Evolutionary conservation across 2,113 vertebrate genomes (phyloP).

Genomic region (Pteronura brasiliensis): DNA sequence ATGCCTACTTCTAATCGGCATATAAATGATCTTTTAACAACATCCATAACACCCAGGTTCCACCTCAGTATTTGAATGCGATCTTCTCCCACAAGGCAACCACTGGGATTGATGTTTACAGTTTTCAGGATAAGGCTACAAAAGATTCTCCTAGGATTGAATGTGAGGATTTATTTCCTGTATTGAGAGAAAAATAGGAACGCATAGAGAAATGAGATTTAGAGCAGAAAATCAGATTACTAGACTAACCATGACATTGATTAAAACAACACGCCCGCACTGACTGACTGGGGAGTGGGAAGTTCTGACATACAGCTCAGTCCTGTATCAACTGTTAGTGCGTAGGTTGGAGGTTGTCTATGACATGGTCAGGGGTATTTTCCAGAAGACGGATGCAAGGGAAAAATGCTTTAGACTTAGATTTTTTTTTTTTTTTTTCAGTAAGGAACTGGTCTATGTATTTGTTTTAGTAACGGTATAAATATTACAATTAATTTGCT

Average conservation of each 20-base stretch:
- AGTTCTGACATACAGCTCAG: accelerated
- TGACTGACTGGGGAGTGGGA: background rate
- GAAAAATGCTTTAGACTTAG: background rate
- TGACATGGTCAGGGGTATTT: background rate
- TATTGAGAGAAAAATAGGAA: background rate
- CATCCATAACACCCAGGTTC: background rate
- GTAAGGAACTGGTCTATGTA: background rate
- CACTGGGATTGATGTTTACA: background rate
- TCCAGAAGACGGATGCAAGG: background rate
- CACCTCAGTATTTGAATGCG: background rate
- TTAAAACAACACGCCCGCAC: background rate
- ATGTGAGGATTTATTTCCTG: background rate
- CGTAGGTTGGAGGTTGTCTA: accelerated
- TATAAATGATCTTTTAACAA: background rate
- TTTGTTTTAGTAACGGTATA: background rate
- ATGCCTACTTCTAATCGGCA: background rate
- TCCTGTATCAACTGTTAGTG: accelerated
- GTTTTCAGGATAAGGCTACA: background rate
- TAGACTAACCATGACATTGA: background rate
- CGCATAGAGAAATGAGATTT: background rate
- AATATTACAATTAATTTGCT: background rate
- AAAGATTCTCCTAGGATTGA: background rate
- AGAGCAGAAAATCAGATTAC: background rate
- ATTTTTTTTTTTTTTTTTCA: background rate
- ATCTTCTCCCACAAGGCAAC: background rate